Conservation (phyloP, 23 tunicate species). For the Corella eumyota region DNA sequence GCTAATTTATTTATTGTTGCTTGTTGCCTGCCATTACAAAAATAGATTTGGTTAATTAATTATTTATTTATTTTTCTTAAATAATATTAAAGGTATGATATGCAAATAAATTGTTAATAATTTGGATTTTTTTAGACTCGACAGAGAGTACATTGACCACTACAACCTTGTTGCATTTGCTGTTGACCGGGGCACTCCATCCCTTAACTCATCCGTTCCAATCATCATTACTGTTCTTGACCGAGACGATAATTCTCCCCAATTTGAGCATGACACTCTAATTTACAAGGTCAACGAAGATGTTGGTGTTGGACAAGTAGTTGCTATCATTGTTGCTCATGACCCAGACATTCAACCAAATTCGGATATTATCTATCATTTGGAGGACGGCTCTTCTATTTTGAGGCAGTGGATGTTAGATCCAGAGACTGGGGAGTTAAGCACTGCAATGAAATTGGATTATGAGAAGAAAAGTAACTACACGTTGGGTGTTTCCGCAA, state of each 20-base stretch:
- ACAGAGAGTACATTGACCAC: constrained; percentile 50
- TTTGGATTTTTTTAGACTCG: constrained; percentile 32
- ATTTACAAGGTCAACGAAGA: constrained; percentile 51
- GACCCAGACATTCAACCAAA: constrained; percentile 75
- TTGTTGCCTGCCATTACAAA: too few relatives aligned
- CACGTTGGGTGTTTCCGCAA: constrained; percentile 57
- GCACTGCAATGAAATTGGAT: constrained; percentile 38
- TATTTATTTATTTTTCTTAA: too few relatives aligned
- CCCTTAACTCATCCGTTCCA: constrained; percentile 33
- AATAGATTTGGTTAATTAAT: too few relatives aligned
- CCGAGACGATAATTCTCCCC: constrained; percentile 90
- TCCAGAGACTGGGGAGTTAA: constrained; percentile 60
- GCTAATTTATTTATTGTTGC: too few relatives aligned
- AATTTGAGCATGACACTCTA: constrained; percentile 38
- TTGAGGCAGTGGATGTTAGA: constrained; percentile 31
- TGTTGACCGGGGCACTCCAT: constrained; percentile 50
- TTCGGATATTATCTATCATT: constrained; percentile 35
- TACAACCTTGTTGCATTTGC: constrained; percentile 64
- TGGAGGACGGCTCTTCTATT: constrained; percentile 40
- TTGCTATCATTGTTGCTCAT: constrained; percentile 49
- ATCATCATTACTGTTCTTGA: constrained; percentile 48
- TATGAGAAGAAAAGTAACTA: constrained; percentile 70
- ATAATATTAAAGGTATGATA: background rate
- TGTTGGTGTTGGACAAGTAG: constrained; percentile 15
- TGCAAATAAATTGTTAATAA: background rate